Evolutionary conservation across 1,140 invertebrate genomes (phyloP).

Genomic region (Pollicipes pollicipes): DNA sequence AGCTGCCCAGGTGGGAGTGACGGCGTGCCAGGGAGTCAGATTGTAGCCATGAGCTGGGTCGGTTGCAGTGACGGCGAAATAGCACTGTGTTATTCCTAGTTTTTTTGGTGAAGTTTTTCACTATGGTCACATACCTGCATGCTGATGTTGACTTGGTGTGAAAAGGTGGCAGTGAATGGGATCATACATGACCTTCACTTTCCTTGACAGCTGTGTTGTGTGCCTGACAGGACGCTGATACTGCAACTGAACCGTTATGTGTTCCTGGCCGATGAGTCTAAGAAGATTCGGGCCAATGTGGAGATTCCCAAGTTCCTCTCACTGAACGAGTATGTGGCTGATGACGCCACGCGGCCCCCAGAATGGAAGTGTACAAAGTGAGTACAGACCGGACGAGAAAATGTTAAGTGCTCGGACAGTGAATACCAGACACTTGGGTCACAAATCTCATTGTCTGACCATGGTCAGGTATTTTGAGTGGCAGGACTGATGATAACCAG

Average conservation of each 20-base stretch:
- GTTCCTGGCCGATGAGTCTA: conserved; percentile 14
- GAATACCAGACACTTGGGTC: too few species aligned
- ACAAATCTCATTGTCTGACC: too few species aligned
- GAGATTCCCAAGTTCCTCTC: conserved; percentile 11
- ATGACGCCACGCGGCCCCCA: conserved; percentile 7
- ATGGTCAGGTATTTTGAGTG: too few species aligned
- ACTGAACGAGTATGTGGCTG: conserved; percentile 10
- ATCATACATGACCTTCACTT: too few species aligned
- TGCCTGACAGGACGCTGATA: conserved; percentile 15
- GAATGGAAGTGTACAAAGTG: conserved; percentile 5
- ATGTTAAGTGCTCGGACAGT: too few species aligned
- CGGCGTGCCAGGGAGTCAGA: too few species aligned
- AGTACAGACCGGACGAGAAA: too few species aligned
- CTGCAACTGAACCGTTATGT: conserved; percentile 18
- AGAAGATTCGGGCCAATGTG: conserved; percentile 16
- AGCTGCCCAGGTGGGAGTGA: conserved; percentile 16
- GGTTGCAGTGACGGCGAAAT: neutral
- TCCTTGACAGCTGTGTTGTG: too few species aligned
- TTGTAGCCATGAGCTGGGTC: neutral
- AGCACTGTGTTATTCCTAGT: neutral
- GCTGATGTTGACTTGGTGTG: too few species aligned
- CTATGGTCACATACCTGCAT: too few species aligned
- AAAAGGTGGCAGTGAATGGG: too few species aligned
- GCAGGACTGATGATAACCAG: too few species aligned
- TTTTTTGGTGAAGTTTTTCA: neutral